Evolutionary conservation across 1,140 invertebrate genomes (phyloP).

Genomic region (Aphidius gifuensis): DNA sequence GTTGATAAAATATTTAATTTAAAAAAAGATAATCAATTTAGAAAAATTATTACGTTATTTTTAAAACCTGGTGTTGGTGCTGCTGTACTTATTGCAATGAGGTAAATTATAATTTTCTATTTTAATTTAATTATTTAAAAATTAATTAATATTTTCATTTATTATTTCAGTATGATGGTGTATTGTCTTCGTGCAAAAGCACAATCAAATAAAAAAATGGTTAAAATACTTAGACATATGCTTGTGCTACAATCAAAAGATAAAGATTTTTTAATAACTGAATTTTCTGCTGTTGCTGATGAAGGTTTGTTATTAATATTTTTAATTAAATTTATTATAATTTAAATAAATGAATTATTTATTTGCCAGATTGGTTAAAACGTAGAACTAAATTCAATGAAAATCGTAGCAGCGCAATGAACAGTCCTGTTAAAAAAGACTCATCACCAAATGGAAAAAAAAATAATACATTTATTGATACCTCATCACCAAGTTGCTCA

Average conservation of each 20-base stretch:
- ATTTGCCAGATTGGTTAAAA: constrained; percentile 20
- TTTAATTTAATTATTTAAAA: constrained; percentile 12
- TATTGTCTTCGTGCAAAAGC: constrained; percentile 68
- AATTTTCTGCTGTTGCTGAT: constrained; percentile 51
- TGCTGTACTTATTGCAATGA: constrained; percentile 56
- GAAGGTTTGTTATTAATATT: constrained; percentile 38
- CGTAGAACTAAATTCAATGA: constrained; percentile 23
- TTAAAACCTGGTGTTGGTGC: constrained; percentile 57
- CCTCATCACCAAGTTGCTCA: constrained; percentile 9
- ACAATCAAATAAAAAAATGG: constrained; percentile 62
- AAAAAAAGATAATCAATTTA: constrained; percentile 42
- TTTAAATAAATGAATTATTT: neutral
- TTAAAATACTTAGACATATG: constrained; percentile 66
- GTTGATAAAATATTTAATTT: constrained; percentile 52
- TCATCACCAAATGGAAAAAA: neutral
- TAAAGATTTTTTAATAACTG: constrained; percentile 69
- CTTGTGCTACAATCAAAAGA: constrained; percentile 69
- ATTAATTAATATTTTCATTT: constrained; percentile 22
- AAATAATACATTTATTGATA: neutral
- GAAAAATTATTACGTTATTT: constrained; percentile 48
- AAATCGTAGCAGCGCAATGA: constrained; percentile 8
- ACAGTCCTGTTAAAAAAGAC: constrained; percentile 1
- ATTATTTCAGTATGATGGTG: constrained; percentile 57
- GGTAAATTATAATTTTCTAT: constrained; percentile 48
- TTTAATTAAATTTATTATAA: neutral